phyloP scores from a whole-genome alignment of 2,888 invertebrate genomes.

The Pharmacophagus antenor region DNA sequence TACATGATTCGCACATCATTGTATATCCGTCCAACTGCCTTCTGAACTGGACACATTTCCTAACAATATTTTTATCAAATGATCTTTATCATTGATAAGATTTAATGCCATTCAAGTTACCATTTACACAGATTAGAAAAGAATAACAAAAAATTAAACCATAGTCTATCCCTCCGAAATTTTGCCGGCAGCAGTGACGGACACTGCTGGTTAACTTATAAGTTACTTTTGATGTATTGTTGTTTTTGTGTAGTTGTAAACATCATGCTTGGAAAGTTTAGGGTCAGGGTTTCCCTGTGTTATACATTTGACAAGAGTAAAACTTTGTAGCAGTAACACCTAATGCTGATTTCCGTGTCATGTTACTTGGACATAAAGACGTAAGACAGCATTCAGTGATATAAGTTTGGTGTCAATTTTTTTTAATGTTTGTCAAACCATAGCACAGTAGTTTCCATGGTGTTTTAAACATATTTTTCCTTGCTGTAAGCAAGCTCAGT shows the following conservation, averaged over 20 bases:
- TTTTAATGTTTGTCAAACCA: too few species aligned
- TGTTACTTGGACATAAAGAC: constrained; percentile 16
- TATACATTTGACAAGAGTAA: constrained; percentile 29
- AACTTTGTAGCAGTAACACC: constrained; percentile 35
- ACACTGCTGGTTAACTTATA: constrained; percentile 68
- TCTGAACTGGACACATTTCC: background rate
- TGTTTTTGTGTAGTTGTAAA: constrained; percentile 74
- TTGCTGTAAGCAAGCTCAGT: background rate
- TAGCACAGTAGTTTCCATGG: too few species aligned
- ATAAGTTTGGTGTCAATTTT: background rate
- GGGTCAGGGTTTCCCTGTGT: constrained; percentile 42
- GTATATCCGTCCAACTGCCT: background rate
- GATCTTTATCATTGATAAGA: background rate
- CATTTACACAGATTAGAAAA: constrained; percentile 55
- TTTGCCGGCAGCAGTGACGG: constrained; percentile 52
- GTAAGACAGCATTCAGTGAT: constrained; percentile 31
- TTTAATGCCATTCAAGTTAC: constrained; percentile 29
- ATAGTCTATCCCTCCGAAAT: constrained; percentile 58
- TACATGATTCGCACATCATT: constrained; percentile 53
- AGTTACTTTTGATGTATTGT: constrained; percentile 77
- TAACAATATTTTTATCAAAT: constrained; percentile 4
- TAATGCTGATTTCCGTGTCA: constrained; percentile 31
- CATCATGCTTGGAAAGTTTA: constrained; percentile 63
- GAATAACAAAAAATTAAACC: constrained; percentile 49
- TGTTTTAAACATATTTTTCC: background rate